Evolutionary conservation across 2,888 invertebrate species (phyloP).

Genomic region (Orthosia incerta): DNA sequence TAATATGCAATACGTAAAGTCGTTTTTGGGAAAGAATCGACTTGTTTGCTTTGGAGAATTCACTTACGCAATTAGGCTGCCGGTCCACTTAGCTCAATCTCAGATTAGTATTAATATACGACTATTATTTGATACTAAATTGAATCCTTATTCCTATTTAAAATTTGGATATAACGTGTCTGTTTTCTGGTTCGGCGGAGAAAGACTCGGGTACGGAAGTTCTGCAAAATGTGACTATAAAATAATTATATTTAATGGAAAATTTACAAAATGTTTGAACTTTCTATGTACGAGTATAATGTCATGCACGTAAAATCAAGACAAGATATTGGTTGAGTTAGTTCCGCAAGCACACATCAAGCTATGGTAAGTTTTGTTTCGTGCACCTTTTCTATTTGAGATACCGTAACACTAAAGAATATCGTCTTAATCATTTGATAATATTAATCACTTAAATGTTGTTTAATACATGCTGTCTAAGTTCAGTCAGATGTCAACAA

Average conservation of each 20-base stretch:
- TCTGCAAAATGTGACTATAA: neutral
- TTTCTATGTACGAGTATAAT: neutral
- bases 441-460: neutral
- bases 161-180: neutral
- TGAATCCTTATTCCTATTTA: slow-evolving; percentile 2
- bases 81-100: neutral
- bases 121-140: neutral
- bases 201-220: neutral
- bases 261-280: slow-evolving; percentile 5
- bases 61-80: too few species aligned
- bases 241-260: slow-evolving; percentile 9
- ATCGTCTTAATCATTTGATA: neutral
- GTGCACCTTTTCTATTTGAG: neutral
- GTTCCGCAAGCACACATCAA: slow-evolving; percentile 3
- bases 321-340: neutral
- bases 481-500: neutral
- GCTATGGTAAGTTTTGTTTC: neutral
- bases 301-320: slow-evolving; percentile 5
- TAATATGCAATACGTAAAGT: too few species aligned
- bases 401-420: neutral
- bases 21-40: too few species aligned
- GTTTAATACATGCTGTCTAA: neutral
- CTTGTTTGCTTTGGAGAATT: too few species aligned
- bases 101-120: neutral
- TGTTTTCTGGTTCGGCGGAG: neutral